Evolutionary conservation across 2,888 invertebrate genomes (phyloP).

Genomic region (Blomia tropicalis): DNA sequence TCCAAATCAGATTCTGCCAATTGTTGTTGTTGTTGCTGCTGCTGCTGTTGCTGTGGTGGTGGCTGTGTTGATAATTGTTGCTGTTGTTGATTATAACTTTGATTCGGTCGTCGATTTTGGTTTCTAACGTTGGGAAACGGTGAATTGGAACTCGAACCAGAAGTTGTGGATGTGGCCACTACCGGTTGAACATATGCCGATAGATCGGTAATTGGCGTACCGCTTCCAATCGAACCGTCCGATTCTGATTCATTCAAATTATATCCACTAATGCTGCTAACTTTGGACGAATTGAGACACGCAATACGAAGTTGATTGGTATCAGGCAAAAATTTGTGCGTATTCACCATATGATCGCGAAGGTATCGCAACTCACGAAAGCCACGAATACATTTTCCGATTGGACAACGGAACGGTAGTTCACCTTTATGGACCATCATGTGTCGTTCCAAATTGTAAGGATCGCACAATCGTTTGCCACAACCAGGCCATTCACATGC

Average conservation of each 20-base stretch:
- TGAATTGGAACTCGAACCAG: too few species aligned
- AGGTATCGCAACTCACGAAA: conserved; percentile 12
- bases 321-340: conserved; percentile 9
- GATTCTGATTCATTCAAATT: conserved; percentile 1
- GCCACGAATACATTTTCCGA: conserved; percentile 2
- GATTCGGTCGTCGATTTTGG: neutral
- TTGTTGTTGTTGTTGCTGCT: neutral
- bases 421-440: conserved; percentile 17
- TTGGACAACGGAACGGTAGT: conserved; percentile 13
- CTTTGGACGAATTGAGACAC: conserved; percentile 7
- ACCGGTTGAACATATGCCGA: neutral
- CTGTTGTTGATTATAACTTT: neutral
- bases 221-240: neutral
- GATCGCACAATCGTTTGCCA: conserved; percentile 17
- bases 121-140: too few species aligned
- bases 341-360: conserved; percentile 13
- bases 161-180: neutral
- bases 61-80: too few species aligned
- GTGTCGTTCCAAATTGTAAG: conserved; percentile 12
- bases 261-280: conserved; percentile 6
- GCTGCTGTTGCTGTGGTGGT: neutral
- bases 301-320: conserved; percentile 11
- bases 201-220: neutral
- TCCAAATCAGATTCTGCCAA: neutral
- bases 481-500: conserved; percentile 15